Conservation (phyloP, 2,797 vertebrate species). For the Otolemur crassicaudatus region DNA sequence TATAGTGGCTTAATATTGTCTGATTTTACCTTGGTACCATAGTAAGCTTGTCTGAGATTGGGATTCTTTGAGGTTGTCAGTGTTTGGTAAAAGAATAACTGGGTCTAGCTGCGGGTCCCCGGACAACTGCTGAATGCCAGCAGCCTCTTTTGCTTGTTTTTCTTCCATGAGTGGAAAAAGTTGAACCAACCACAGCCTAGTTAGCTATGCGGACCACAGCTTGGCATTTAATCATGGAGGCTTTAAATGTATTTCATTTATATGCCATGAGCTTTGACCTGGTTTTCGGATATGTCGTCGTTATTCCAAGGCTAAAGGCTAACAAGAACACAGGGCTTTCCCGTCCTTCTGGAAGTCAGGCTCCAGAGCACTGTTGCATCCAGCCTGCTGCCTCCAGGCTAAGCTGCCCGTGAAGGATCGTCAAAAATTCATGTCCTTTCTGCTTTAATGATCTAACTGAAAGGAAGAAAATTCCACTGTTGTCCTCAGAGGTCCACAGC, state of each 20-base stretch:
- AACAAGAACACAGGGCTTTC: neutral
- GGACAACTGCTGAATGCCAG: neutral
- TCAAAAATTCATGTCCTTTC: conserved; percentile 61
- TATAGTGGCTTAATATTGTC: neutral
- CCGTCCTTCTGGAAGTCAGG: conserved; percentile 31
- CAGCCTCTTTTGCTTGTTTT: neutral
- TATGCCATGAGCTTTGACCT: conserved; percentile 28
- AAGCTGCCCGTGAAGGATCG: conserved; percentile 16
- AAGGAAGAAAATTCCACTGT: conserved; percentile 37
- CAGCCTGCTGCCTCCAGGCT: conserved; percentile 59
- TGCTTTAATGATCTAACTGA: conserved; percentile 70
- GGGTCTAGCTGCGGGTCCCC: neutral
- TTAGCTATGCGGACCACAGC: neutral
- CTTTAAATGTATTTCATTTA: conserved; percentile 60
- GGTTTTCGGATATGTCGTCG: conserved; percentile 49
- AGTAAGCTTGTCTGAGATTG: neutral
- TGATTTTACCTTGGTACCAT: neutral
- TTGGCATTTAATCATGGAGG: neutral
- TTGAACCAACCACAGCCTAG: neutral
- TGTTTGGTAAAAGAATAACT: neutral
- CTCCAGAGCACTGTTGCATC: conserved; percentile 24
- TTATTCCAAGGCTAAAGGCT: conserved; percentile 69
- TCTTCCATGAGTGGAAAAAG: neutral
- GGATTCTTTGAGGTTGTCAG: neutral
- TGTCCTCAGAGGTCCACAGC: conserved; percentile 35